These are phyloP conservation scores for Drosophila incognita DNA, from an alignment of 2,888 invertebrate genomes.

Conservation along the genomic window DNA sequence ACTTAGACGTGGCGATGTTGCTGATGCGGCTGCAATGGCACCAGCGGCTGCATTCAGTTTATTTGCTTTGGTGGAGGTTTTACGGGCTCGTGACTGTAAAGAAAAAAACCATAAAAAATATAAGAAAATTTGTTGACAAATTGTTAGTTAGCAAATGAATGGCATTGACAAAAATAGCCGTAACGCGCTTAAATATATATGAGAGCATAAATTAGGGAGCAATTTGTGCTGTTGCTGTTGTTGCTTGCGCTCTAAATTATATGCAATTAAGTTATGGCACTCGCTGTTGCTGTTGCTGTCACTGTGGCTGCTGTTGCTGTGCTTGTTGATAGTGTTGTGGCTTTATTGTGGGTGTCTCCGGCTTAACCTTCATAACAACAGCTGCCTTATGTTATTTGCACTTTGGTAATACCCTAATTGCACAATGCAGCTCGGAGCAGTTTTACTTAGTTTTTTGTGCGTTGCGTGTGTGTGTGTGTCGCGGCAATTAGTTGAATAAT, in stretches of 20 bases:
- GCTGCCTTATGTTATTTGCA: conserved; percentile 20
- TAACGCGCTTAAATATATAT: conserved; percentile 5
- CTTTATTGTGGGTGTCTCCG: conserved; percentile 43
- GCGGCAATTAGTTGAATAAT: conserved; percentile 46
- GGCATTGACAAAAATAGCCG: conserved; percentile 51
- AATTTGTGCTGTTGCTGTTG: conserved; percentile 23
- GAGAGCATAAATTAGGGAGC: conserved; percentile 43
- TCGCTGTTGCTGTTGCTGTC: conserved; percentile 18
- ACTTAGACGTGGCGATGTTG: conserved; percentile 83
- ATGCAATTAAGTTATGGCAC: conserved; percentile 52
- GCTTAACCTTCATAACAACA: conserved; percentile 33
- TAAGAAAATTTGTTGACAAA: conserved; percentile 19
- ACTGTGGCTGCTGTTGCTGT: conserved; percentile 27
- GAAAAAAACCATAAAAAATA: conserved; percentile 28
- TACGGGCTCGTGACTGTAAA: conserved; percentile 83
- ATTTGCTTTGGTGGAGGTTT: conserved; percentile 83
- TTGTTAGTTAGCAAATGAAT: conserved; percentile 40
- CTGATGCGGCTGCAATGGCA: conserved; percentile 74
- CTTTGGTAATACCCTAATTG: conserved; percentile 35
- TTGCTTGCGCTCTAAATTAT: conserved; percentile 44
- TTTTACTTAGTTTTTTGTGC: conserved; percentile 18
- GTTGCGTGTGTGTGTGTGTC: neutral
- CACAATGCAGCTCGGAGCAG: conserved; percentile 22
- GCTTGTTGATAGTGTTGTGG: conserved; percentile 1
- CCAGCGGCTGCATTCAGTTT: conserved; percentile 82